Conservation (phyloP, 2,113 vertebrate species). For the Odontesthes bonariensis region DNA sequence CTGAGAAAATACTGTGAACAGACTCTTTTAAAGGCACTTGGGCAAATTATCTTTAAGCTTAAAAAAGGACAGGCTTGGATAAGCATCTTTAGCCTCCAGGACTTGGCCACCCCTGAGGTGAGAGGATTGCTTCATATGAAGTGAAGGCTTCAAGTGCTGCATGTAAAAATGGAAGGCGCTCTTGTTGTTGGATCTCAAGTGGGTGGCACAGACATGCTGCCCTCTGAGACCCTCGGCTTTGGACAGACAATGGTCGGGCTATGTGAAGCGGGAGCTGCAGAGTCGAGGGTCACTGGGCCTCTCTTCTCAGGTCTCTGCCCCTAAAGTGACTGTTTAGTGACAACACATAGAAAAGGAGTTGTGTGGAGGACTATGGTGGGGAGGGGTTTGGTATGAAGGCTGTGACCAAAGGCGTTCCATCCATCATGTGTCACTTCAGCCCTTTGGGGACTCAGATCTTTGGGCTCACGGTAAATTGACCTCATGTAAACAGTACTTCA, state of each 20-base stretch:
- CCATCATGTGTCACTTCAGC: constrained; percentile 73
- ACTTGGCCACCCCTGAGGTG: constrained; percentile 70
- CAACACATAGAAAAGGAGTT: constrained; percentile 69
- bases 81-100: constrained; percentile 74
- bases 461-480: constrained; percentile 37
- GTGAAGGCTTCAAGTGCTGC: constrained; percentile 77
- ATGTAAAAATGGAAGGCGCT: constrained; percentile 84
- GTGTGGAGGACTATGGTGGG: constrained; percentile 46
- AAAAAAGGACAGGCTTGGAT: constrained; percentile 79
- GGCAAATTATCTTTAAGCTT: constrained; percentile 77
- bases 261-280: constrained; percentile 58
- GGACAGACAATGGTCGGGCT: constrained; percentile 72
- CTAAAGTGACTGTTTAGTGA: constrained; percentile 77
- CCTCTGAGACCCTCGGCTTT: constrained; percentile 61
- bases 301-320: constrained; percentile 67
- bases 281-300: constrained; percentile 69
- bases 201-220: constrained; percentile 78
- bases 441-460: constrained; percentile 47
- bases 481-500: constrained; percentile 27
- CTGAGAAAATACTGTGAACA: constrained; percentile 63
- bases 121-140: constrained; percentile 76
- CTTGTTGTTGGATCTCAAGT: constrained; percentile 78
- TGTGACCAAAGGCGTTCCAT: constrained; percentile 67
- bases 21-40: constrained; percentile 70
- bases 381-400: constrained; percentile 40